phyloP scores from a whole-genome alignment of 2,888 invertebrate species.

The Acronicta leporina region DNA sequence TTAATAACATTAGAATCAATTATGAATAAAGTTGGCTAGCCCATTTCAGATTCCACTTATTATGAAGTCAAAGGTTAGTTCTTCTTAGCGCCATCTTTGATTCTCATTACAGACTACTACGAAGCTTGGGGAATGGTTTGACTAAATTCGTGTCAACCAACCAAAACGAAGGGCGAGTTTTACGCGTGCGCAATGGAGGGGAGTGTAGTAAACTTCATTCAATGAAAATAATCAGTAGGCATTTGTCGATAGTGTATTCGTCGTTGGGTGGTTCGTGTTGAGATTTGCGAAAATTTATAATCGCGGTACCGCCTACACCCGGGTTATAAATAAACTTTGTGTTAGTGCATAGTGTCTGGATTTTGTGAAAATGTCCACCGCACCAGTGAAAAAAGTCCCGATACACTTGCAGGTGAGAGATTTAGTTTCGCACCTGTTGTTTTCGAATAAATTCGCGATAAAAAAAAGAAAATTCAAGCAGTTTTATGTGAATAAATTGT shows the following conservation, averaged over 20 bases:
- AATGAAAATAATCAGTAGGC: conserved; percentile 78
- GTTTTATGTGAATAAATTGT: conserved; percentile 15
- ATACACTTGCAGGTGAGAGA: conserved; percentile 96
- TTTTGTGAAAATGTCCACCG: conserved; percentile 89
- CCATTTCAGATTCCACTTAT: not conserved
- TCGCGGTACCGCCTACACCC: conserved; percentile 75
- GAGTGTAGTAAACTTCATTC: conserved; percentile 69
- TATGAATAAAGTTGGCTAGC: not conserved
- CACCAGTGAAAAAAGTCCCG: conserved; percentile 98
- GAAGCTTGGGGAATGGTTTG: conserved; percentile 39
- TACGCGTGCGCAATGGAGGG: conserved; percentile 85
- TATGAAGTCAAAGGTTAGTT: not conserved
- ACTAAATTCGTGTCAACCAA: conserved; percentile 55
- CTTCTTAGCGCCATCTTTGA: conserved; percentile 54
- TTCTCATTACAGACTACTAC: conserved; percentile 26
- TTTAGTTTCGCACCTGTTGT: conserved; percentile 73
- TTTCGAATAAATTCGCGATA: conserved; percentile 55
- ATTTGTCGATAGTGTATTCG: conserved; percentile 64
- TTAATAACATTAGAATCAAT: not conserved
- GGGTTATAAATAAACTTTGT: conserved; percentile 79
- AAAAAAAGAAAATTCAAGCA: conserved; percentile 16
- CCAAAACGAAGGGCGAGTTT: conserved; percentile 68
- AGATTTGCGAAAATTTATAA: conserved; percentile 66
- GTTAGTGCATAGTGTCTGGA: conserved; percentile 77
- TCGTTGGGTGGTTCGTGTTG: conserved; percentile 38